Evolutionary conservation across 2,888 invertebrate species (phyloP), one percentile per base, ranked within the genome.

Genomic region (Mesochorus sp.): DNA sequence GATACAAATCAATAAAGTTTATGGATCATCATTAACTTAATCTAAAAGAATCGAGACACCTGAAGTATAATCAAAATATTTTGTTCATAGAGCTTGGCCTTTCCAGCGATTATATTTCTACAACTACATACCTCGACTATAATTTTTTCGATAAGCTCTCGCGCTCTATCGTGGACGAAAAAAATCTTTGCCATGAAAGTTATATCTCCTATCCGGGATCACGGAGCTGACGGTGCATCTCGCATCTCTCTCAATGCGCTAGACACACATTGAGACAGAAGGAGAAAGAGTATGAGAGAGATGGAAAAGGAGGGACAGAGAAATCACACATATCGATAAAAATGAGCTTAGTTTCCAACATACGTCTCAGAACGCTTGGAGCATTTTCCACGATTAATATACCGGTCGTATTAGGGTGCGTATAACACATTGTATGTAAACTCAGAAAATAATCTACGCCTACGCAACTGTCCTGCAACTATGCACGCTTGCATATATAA

Each of bases 141-240:
- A 62, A 53, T 68, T 53, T 24, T 34, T 10, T 37, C n/a, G 55
- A 70, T 62, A 62, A 28, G 12, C 17, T 68, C 26, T n/a, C 4
- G n/a, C 10, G 26, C 34, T 17, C 51, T 31, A 39, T 37, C 10
- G 44, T 67, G 12, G 28, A 68, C 42, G 39, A 21, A 34, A 24
- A 12, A 68, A 67, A 62, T n/a, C n/a, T 55, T 34, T 55, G 61
- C 39, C 55, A 34, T n/a, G 42, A 53, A 19, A 55, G 31, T 62
- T 49, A 42, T 62, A 66, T 55, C 75, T 57, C 62, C 21, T 24
- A 68, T 77, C 55, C 68, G 62, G 57, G 73, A 49, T 62, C 17
- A 39, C 49, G 26, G 55, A 37, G 72, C 77, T 77, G 77, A 73
- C 72, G 47, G 21, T 73, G 77, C 73, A 77, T 49, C 68, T 62